Conservation (phyloP, 2,888 invertebrate genomes). For the Drosophila helvetica region DNA sequence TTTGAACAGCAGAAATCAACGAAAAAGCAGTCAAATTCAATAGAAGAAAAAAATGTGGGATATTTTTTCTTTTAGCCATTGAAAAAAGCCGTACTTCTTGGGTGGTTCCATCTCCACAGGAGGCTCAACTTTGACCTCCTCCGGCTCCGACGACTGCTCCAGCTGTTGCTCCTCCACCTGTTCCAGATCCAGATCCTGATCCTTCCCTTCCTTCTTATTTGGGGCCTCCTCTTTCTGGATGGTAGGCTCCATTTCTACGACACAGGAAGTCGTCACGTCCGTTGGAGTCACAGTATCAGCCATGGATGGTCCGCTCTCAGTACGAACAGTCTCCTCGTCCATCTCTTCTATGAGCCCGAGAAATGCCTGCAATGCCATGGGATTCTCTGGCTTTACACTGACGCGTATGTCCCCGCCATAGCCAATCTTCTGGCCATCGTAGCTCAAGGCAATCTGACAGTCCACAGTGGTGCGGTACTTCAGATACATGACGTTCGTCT, state of each 20-base stretch:
- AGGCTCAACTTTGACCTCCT: neutral
- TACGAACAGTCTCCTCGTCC: too few species aligned
- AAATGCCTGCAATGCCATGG: conserved; percentile 2
- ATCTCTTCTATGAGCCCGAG: conserved; percentile 2
- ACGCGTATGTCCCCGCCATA: conserved; percentile 62
- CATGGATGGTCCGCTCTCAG: neutral
- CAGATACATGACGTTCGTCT: conserved; percentile 48
- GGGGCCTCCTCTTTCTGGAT: too few species aligned
- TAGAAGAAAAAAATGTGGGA: conserved; percentile 50
- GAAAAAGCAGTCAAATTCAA: conserved; percentile 1
- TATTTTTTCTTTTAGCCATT: conserved; percentile 60
- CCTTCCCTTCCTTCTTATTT: neutral
- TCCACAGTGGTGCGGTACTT: conserved; percentile 49
- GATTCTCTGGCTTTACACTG: conserved; percentile 35
- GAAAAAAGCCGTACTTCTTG: conserved; percentile 15
- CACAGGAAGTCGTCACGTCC: neutral
- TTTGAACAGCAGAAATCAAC: neutral
- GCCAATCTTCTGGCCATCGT: conserved; percentile 58
- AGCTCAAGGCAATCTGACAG: conserved; percentile 52
- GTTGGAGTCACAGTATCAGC: neutral
- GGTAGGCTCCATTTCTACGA: neutral
- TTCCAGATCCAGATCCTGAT: neutral
- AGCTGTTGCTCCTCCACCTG: neutral
- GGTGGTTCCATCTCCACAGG: neutral
- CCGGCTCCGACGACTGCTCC: neutral